Evolutionary conservation across 1,140 invertebrate genomes (phyloP), one percentile per base, ranked within the genome.

Genomic region (Lepidurus packardi): DNA sequence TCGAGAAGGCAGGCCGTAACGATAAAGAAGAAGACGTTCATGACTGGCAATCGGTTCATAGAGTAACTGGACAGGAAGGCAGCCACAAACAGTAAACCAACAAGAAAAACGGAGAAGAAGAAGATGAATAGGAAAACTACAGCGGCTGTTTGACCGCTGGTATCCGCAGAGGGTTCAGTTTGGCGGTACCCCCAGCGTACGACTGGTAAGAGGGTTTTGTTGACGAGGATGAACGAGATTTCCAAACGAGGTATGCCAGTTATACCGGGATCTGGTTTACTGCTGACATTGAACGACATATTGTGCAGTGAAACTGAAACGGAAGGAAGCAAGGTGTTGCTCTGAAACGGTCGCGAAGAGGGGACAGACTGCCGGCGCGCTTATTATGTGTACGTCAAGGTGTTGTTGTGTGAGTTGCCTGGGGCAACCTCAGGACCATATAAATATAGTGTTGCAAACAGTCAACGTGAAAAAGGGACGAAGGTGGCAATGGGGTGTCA

Each of bases 151-250:
- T 65, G 53, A 7, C 16, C 16, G 13, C 53, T 65, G 53, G 16
- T 65, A 16, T 65, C 53, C 6, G 53, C 16, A n/a, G 53, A 13
- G 16, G 16, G 16, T 13, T 65, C n/a, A 65, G 16, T 65, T 65
- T 65, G 53, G 21, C 53, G 53, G 53, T 65, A 65, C 21, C 53
- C 53, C 53, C 53, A 65, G 53, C 53, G 53, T 65, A 65, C 53
- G 21, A 65, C 53, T 13, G 53, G 53, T 1, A 65, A 16, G 8
- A 65, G 13, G 13, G 53, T 65, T 65, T 21, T 65, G 53, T 65
- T 65, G 13, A 65, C 21, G 53, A 65, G 53, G 21, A 65, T 65
- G 13, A 65, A 65, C 53, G 53, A 65, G 21, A 65, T 16, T 16
- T 65, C 53, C 53, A 65, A 65, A 65, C 53, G 53, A 65, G 53